Conservation (phyloP, 2,888 invertebrate genomes). For the Acrobasis suavella region DNA sequence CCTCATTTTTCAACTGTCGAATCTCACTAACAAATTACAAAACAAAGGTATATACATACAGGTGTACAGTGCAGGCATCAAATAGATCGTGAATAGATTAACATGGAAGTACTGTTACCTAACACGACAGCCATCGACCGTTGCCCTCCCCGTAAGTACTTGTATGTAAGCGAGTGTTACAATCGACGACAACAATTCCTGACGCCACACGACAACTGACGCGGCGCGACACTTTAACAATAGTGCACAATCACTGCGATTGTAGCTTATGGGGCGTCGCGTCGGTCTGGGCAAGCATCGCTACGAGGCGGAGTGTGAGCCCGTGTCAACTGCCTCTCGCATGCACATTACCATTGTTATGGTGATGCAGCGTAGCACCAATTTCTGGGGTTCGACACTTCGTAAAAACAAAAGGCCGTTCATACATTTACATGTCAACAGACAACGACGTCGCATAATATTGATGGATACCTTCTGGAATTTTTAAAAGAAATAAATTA, state of each 20-base stretch:
- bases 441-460: slow-evolving; percentile 37
- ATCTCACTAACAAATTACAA: slow-evolving; percentile 19
- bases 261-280: slow-evolving; percentile 38
- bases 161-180: slow-evolving; percentile 3
- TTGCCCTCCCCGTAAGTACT: slow-evolving; percentile 43
- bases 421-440: slow-evolving; percentile 62
- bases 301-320: slow-evolving; percentile 43
- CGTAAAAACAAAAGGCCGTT: slow-evolving; percentile 63
- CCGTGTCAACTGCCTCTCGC: slow-evolving; percentile 72
- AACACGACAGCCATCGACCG: slow-evolving; percentile 45
- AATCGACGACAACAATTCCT: slow-evolving; percentile 11
- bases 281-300: slow-evolving; percentile 7
- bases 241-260: slow-evolving; percentile 71
- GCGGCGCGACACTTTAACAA: slow-evolving; percentile 59
- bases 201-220: slow-evolving; percentile 37
- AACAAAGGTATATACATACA: slow-evolving; percentile 26
- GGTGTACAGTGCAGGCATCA: slow-evolving; percentile 26
- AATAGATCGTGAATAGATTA: slow-evolving; percentile 47
- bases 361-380: slow-evolving; percentile 62
- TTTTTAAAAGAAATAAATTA: slow-evolving; percentile 62
- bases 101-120: slow-evolving; percentile 54
- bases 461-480: slow-evolving; percentile 46
- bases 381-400: slow-evolving; percentile 54
- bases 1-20: not conserved
- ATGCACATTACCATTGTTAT: slow-evolving; percentile 72